These are phyloP conservation scores for Xenopus laevis DNA, from an alignment of 2,113 vertebrate genomes.

Conservation along the genomic window DNA sequence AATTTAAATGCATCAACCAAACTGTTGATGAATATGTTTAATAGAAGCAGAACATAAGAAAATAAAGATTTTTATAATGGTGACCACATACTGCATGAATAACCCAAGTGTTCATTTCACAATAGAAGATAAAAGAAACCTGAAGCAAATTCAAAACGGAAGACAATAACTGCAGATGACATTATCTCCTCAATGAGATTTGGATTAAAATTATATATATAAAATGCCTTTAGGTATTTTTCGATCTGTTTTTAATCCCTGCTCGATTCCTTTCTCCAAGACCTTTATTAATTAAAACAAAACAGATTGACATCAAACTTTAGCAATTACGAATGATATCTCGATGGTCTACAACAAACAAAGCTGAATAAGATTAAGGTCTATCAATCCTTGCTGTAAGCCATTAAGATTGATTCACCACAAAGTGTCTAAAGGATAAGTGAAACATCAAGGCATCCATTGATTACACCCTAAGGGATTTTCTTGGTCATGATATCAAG, in stretches of 20 bases:
- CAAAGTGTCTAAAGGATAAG: slow-evolving; percentile 38
- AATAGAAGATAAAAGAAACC: no score
- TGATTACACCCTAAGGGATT: background rate
- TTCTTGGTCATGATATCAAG: no score
- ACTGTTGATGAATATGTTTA: no score
- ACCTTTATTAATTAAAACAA: slow-evolving; percentile 58
- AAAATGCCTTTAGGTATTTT: slow-evolving; percentile 29
- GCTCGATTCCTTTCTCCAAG: slow-evolving; percentile 6
- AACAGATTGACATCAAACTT: slow-evolving; percentile 20
- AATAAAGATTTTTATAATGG: no score
- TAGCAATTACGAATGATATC: slow-evolving; percentile 53
- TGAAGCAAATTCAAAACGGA: no score
- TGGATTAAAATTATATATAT: no score
- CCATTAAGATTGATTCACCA: slow-evolving; percentile 44
- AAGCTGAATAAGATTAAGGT: slow-evolving; percentile 53
- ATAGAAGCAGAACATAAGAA: no score
- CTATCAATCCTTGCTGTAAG: slow-evolving; percentile 49
- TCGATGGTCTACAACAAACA: slow-evolving; percentile 36
- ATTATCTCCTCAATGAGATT: no score
- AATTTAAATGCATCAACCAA: no score
- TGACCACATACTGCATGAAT: no score
- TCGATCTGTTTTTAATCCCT: slow-evolving; percentile 6
- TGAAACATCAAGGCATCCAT: background rate
- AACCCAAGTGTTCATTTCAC: no score
- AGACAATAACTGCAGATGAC: no score